phyloP scores from a whole-genome alignment of 2,113 vertebrate species.

The Charina bottae region DNA sequence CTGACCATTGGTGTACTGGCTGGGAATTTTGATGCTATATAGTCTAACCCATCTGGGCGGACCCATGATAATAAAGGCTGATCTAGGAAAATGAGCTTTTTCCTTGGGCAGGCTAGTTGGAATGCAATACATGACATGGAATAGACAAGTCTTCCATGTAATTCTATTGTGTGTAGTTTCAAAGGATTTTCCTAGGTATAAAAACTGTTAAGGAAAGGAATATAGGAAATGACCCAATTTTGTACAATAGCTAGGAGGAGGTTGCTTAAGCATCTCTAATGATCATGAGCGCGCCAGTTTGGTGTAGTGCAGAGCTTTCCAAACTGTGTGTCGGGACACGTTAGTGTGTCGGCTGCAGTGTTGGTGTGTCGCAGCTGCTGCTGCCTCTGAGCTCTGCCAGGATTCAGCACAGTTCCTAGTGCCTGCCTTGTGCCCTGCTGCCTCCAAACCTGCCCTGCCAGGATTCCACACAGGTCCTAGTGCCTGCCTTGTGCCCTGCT shows the following conservation, averaged over 20 bases:
- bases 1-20: not conserved
- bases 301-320: no score
- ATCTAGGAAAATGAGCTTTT: not conserved
- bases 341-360: no score
- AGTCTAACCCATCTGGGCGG: not conserved
- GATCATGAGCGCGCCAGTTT: not conserved
- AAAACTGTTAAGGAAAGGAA: not conserved
- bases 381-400: no score
- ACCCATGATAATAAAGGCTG: not conserved
- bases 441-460: no score
- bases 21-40: not conserved
- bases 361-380: no score
- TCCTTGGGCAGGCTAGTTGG: not conserved
- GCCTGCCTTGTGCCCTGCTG: no score
- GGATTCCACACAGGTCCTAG: no score
- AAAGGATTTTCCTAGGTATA: not conserved
- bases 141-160: not conserved
- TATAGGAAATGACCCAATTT: not conserved
- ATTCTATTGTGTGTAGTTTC: not conserved
- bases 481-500: no score
- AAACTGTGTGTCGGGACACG: no score
- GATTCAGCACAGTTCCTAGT: no score
- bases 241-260: no score
- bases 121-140: not conserved
- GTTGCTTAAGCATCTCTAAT: not conserved